Percentiles rank a stretch among this genome's conserved stretches.
Conservation (phyloP, 1,140 invertebrate genomes). For the Drosophila sucinea region DNA sequence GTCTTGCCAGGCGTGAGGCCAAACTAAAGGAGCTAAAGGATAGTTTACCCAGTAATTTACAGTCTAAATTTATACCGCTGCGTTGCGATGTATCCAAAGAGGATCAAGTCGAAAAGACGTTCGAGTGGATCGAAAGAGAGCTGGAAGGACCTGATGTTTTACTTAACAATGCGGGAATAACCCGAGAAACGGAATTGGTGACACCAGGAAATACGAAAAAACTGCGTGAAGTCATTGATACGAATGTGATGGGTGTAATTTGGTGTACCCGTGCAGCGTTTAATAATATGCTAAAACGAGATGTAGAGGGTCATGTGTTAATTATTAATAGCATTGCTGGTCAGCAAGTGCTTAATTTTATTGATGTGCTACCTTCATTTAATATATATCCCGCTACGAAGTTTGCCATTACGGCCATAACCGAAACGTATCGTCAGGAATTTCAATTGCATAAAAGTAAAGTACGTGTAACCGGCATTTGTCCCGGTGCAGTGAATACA, state of each 20-base stretch:
- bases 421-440: conserved; percentile 86
- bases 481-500: conserved; percentile 86
- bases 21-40: conserved; percentile 84
- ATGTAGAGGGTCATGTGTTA: conserved; percentile 87
- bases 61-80: conserved; percentile 83
- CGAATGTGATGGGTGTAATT: conserved; percentile 88
- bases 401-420: conserved; percentile 86
- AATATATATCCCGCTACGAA: conserved; percentile 87
- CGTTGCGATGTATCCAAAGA: conserved; percentile 87
- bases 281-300: conserved; percentile 87
- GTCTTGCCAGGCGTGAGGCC: conserved; percentile 87
- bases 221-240: conserved; percentile 84
- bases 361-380: conserved; percentile 75
- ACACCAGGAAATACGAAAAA: conserved; percentile 83
- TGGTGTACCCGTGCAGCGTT: conserved; percentile 88
- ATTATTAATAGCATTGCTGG: conserved; percentile 81
- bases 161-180: conserved; percentile 90
- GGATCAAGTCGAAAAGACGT: conserved; percentile 87
- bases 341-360: conserved; percentile 79
- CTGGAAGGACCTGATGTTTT: conserved; percentile 88
- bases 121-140: conserved; percentile 86
- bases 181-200: conserved; percentile 84
- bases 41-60: conserved; percentile 58
- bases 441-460: conserved; percentile 84
- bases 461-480: conserved; percentile 85